Base-by-base conservation (phyloP, 2,113 vertebrate genomes). In the Lophius piscatorius region DNA sequence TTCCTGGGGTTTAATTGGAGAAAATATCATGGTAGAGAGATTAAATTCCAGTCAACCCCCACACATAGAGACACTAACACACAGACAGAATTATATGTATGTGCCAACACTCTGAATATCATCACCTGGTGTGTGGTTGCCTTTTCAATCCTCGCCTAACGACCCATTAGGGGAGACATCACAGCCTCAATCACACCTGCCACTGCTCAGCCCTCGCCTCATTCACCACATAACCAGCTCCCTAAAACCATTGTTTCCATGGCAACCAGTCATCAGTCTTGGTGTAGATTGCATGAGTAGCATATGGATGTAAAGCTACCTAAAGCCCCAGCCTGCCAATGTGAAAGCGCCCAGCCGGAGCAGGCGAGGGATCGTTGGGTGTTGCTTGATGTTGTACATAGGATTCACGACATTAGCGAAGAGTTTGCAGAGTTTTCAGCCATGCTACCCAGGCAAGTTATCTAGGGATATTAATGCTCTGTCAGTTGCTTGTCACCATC, bases 161-260 rank as follows among this genome's bases (percentile, higher is more conserved):
- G 9, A 76, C 59, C 61, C 63, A 70, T 87, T 85, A 74, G 56
- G 29, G 16, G 58, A 68, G 74, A 75, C 74, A 69, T 73, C 75
- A 52, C 58, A 59, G 63, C 56, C 63, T 81, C 74, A 70, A 63
- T 86, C 73, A 70, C 73, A 77, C 80, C 83, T 84, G 75, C 70
- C 74, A 52, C 69, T 48, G 9, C 66, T 67, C 70, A 69, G 69
- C 76, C 50, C 33, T 76, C 44, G 50, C 72, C 77, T 81, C 77
- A 46, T 75, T 74, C 75, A 24, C 65, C 63, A 50, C 70, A 55
- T 31, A 67, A 57, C 74, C 78, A 65, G 69, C 66, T 67, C 46
- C 52, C 63, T 18, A 35, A 55, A 73, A 61, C 54, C 55, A 54
- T 51, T 55, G 87, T 87, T 82, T 81, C 87, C 77, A 74, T 82